These are phyloP conservation scores for Drosophila obscura DNA, from an alignment of 1,140 invertebrate genomes.

Conservation along the genomic window DNA sequence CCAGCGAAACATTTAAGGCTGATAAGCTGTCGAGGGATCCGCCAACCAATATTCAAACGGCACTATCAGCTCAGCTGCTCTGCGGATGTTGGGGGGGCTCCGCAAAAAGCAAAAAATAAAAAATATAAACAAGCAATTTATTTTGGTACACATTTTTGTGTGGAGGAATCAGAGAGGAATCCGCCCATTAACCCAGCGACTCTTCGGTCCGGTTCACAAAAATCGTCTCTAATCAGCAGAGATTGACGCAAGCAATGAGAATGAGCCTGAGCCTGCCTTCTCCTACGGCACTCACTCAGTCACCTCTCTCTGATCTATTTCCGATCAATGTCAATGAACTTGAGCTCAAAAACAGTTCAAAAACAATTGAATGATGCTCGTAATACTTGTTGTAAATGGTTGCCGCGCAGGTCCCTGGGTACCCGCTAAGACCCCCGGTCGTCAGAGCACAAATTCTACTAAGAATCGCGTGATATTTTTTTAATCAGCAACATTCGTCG, in stretches of 20 bases:
- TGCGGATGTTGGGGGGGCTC: not conserved
- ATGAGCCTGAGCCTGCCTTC: not conserved
- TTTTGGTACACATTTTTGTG: constrained; percentile 7
- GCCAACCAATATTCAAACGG: no score
- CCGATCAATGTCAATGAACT: constrained; percentile 47
- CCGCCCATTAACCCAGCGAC: constrained; percentile 38
- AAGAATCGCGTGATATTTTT: constrained; percentile 76
- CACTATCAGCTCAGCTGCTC: no score
- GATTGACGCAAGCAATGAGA: constrained; percentile 52
- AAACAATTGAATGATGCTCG: constrained; percentile 39
- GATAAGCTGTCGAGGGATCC: no score
- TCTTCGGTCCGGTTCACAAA: constrained; percentile 17
- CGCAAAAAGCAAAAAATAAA: constrained; percentile 10
- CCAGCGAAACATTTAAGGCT: no score
- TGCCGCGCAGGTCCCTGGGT: not conserved
- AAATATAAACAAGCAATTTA: constrained; percentile 28
- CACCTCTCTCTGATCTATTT: constrained; percentile 9
- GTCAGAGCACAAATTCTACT: constrained; percentile 71
- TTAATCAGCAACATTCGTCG: constrained; percentile 64
- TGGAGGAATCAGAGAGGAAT: constrained; percentile 2
- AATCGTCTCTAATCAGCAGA: constrained; percentile 35
- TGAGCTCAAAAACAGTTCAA: constrained; percentile 5
- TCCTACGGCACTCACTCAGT: not conserved
- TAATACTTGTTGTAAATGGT: constrained; percentile 21
- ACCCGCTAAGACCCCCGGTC: constrained; percentile 22